Evolutionary conservation across 1,140 invertebrate species (phyloP).

Genomic region (Vollenhovia emeryi): DNA sequence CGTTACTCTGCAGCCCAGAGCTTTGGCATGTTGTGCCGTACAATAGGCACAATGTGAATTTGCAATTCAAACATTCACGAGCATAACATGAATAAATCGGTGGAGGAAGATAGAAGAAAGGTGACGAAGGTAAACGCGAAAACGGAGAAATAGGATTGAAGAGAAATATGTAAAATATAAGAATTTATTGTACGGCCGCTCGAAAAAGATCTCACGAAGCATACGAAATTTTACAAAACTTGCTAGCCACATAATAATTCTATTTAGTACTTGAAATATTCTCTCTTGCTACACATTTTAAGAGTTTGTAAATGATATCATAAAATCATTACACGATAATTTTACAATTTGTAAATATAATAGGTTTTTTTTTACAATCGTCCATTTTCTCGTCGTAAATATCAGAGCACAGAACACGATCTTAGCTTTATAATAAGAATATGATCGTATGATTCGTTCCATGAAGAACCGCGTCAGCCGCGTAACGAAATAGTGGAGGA

Average conservation of each 20-base stretch:
- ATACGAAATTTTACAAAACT: constrained; percentile 7
- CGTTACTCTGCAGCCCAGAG: constrained; percentile 66
- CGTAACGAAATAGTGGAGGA: not conserved
- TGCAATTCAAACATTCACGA: constrained; percentile 81
- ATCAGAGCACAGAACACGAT: not conserved
- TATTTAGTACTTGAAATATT: not conserved
- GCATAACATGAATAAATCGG: constrained; percentile 80
- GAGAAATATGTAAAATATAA: constrained; percentile 15
- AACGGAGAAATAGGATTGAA: not conserved
- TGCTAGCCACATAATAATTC: not conserved
- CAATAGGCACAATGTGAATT: constrained; percentile 79
- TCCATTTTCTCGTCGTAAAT: not conserved
- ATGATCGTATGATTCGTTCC: constrained; percentile 1
- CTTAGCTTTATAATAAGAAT: not conserved
- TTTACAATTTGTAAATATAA: not conserved
- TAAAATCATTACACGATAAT: not conserved
- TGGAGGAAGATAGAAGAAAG: not conserved
- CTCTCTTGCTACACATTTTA: not conserved
- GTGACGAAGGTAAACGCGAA: not conserved
- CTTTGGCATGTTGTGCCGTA: constrained; percentile 57
- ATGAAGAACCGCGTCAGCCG: not conserved
- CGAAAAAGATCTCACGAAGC: constrained; percentile 1
- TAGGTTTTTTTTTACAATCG: not conserved
- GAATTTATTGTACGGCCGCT: constrained; percentile 11
- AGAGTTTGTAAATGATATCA: not conserved